Conservation (phyloP, 2,888 invertebrate genomes). For the Tetanocera ferruginea region DNA sequence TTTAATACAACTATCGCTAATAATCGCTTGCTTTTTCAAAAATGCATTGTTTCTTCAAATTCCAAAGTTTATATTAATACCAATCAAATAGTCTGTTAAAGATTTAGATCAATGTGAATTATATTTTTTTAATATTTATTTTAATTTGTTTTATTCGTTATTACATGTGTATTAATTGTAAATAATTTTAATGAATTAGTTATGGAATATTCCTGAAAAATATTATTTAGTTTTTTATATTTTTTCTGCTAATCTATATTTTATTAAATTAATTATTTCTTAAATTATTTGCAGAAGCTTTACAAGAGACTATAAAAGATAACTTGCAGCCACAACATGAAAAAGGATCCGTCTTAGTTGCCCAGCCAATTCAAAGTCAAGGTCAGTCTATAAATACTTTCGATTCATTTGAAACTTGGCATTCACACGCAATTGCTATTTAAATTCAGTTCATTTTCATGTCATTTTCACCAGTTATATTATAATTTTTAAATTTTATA, state of each 20-base stretch:
- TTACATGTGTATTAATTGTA: too few species aligned
- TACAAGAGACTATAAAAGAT: not conserved
- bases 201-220: too few species aligned
- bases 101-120: too few species aligned
- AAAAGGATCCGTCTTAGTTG: not conserved
- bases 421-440: not conserved
- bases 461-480: not conserved
- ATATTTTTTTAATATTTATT: too few species aligned
- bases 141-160: too few species aligned
- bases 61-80: too few species aligned
- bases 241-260: not conserved
- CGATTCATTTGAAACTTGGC: not conserved
- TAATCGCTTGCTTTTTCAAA: too few species aligned
- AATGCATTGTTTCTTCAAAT: too few species aligned
- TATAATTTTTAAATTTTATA: not conserved
- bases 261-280: too few species aligned
- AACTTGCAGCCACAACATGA: not conserved
- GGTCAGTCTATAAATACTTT: not conserved
- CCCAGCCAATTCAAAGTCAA: not conserved
- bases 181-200: too few species aligned
- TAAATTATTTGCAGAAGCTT: slow-evolving; percentile 4
- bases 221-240: not conserved
- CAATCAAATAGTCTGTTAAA: too few species aligned
- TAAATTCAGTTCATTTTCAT: not conserved
- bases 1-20: too few species aligned